Conservation (phyloP, 2,113 vertebrate species). For the Ciconia stormi region DNA sequence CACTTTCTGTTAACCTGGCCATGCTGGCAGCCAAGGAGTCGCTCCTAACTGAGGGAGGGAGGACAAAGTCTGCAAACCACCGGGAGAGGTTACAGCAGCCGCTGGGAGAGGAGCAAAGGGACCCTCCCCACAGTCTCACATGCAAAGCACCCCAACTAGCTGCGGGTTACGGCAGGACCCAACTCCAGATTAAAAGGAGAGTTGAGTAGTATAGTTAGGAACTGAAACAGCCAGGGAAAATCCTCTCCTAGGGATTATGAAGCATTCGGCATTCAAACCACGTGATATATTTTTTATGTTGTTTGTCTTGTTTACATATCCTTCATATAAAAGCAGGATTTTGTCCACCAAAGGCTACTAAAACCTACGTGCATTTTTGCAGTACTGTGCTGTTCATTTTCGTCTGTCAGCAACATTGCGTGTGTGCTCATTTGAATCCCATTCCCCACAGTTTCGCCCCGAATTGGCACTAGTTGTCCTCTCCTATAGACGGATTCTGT, state of each 20-base stretch:
- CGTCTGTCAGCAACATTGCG: background rate
- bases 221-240: background rate
- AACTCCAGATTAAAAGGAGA: background rate
- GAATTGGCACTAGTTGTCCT: background rate
- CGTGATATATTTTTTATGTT: background rate
- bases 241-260: background rate
- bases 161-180: accelerated
- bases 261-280: background rate
- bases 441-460: background rate
- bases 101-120: background rate
- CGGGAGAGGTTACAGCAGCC: background rate
- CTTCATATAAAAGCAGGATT: conserved; percentile 17
- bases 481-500: background rate
- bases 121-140: background rate
- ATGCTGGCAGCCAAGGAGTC: background rate
- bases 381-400: background rate
- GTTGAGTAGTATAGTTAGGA: background rate
- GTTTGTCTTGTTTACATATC: conserved; percentile 4
- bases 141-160: accelerated
- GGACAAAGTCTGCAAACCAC: background rate
- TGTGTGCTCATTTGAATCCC: conserved; percentile 16
- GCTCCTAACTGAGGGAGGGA: background rate
- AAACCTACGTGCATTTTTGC: background rate
- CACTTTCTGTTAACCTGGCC: background rate
- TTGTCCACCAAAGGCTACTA: conserved; percentile 31